Base-by-base conservation (phyloP, 2,888 invertebrate species). In the Imbricaverruca yamaguchii region DNA sequence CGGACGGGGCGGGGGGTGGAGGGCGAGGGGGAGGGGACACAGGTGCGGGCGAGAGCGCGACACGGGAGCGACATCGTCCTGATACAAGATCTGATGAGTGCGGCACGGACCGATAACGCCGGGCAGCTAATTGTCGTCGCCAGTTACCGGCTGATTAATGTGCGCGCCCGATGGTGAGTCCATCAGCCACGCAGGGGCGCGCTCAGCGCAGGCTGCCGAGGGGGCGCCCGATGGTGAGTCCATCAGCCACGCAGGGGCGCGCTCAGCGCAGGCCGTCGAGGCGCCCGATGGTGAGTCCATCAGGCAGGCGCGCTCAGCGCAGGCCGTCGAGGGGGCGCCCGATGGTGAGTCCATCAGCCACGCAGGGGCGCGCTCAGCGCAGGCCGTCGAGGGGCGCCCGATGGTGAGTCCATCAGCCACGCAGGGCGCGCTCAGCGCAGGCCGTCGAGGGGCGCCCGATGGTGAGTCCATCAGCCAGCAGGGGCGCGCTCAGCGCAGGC, bases 401-500 rank as follows among this genome's bases (percentile, higher is more conserved):
- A 9, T 10, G 9, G 67, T 67, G 67, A 0, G 67, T 23, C 67
- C 67, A 9, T 15, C 23, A 15, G 23, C 11, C 13, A 7, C 8
- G 67, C 67, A 67, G n/a, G 67, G 67, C 67, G 67, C 67, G 23
- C 25, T 13, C 67, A 67, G 67, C 1, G 21, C 63, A 13, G 63
- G 18, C 4, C 39, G 39, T 4, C 39, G 39, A 39, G 39, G 39
- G 39, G 39, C 67, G 15, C 23, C 13, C 25, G 23, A 9, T 10
- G 9, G 67, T 67, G 67, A 4, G 67, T 23, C 67, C 67, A 9
- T 15, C 23, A 15, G 23, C 11, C 13, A 7, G 67, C 67, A 67
- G n/a, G 67, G 67, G 67, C 67, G 67, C 67, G 23, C 25, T 13
- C 67, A n/a, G n/a, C n/a, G n/a, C n/a, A n/a, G n/a, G n/a, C n/a